Conservation (phyloP, 2,113 vertebrate species). For the Manacus vitellinus region DNA sequence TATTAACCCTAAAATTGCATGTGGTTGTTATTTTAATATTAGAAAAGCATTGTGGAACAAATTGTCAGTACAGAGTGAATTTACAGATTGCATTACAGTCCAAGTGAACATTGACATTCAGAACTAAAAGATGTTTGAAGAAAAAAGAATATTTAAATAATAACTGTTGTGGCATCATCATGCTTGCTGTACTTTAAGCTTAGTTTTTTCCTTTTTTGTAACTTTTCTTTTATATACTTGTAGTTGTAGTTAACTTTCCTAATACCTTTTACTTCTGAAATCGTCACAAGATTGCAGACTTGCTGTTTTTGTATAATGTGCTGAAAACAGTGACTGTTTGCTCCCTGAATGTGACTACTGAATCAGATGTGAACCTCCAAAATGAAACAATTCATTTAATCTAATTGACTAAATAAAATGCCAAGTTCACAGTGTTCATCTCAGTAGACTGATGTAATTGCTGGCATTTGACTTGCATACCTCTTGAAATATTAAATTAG, state of each 20-base stretch:
- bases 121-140: background rate
- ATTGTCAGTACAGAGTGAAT: background rate
- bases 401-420: constrained; percentile 13
- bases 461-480: constrained; percentile 56
- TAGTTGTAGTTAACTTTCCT: constrained; percentile 8
- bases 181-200: background rate
- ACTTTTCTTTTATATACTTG: background rate
- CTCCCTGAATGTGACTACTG: constrained; percentile 12
- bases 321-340: background rate
- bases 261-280: background rate
- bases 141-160: background rate
- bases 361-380: constrained; percentile 39
- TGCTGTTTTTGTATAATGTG: background rate
- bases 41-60: background rate
- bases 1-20: constrained; percentile 26
- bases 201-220: background rate
- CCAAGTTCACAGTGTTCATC: constrained; percentile 53
- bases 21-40: background rate
- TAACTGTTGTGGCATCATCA: background rate
- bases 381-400: constrained; percentile 34
- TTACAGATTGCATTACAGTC: background rate
- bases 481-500: constrained; percentile 66
- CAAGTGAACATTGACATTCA: background rate
- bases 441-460: constrained; percentile 58
- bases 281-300: background rate